phyloP scores from a whole-genome alignment of 1,140 invertebrate species.

The Drosophila tsacasi region DNA sequence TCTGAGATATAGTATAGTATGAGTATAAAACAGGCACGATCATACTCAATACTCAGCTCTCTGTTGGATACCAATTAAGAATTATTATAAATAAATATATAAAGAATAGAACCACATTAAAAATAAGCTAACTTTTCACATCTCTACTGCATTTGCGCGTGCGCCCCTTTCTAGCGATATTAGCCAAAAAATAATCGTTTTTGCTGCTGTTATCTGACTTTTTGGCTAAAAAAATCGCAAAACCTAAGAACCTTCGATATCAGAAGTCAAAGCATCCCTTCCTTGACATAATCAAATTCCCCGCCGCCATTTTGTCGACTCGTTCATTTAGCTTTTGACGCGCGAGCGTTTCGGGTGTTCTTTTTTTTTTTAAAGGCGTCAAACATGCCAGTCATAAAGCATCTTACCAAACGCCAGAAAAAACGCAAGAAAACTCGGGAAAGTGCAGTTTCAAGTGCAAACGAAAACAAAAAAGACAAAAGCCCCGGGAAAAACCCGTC shows the following conservation, averaged over 20 bases:
- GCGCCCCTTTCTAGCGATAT: neutral
- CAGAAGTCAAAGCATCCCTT: neutral
- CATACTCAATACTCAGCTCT: too few relatives aligned
- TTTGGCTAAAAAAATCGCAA: neutral
- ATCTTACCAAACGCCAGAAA: conserved; percentile 3
- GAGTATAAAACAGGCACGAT: too few relatives aligned
- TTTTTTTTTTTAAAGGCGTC: too few relatives aligned
- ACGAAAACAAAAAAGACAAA: neutral
- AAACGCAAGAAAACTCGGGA: neutral
- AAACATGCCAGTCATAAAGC: neutral
- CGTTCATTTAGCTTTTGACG: neutral
- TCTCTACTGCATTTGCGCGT: neutral
- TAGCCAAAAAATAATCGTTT: neutral
- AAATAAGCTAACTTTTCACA: neutral
- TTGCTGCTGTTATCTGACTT: neutral
- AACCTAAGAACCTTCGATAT: neutral
- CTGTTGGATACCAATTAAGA: neutral
- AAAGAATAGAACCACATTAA: neutral
- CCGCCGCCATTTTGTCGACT: neutral
- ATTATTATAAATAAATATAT: neutral
- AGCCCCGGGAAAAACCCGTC: neutral
- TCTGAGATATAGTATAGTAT: too few relatives aligned
- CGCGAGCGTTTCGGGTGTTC: neutral
- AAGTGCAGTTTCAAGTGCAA: neutral
- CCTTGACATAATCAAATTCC: neutral